Percentiles rank a stretch among this genome's conserved stretches.
Evolutionary conservation across 1,140 invertebrate genomes (phyloP).

Genomic region (Sinonovacula constricta): DNA sequence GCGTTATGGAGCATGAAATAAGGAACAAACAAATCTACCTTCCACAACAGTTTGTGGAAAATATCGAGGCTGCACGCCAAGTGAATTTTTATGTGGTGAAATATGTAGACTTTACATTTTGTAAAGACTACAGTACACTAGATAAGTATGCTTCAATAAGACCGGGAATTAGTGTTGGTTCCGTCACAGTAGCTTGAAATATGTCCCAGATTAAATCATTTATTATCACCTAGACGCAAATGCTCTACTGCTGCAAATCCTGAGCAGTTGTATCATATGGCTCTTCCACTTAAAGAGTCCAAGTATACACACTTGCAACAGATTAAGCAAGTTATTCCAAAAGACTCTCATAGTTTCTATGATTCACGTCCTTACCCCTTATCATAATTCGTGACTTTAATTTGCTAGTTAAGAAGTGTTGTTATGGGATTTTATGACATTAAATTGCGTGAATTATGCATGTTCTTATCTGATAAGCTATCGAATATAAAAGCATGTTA

Average conservation of each 20-base stretch:
- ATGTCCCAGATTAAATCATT: conserved; percentile 10
- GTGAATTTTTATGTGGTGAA: conserved; percentile 7
- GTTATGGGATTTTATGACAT: no score
- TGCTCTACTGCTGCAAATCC: neutral
- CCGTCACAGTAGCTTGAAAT: conserved; percentile 12
- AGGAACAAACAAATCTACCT: conserved; percentile 9
- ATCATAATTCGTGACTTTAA: no score
- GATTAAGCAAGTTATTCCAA: conserved; percentile 12
- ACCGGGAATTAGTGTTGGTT: conserved; percentile 19
- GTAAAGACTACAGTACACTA: conserved; percentile 1
- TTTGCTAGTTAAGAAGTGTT: no score
- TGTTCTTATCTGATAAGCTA: no score
- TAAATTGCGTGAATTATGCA: no score
- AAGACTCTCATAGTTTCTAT: conserved; percentile 26
- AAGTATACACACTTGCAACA: conserved; percentile 15
- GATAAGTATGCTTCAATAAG: conserved; percentile 21
- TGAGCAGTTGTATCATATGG: neutral
- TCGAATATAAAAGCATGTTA: no score
- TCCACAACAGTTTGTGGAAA: conserved; percentile 20
- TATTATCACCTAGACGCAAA: conserved; percentile 10
- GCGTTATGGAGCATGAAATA: conserved; percentile 6
- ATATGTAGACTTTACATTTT: conserved; percentile 8
- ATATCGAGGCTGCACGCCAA: neutral
- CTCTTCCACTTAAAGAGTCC: conserved; percentile 10
- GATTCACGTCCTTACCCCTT: no score